Percentiles rank a stretch among this genome's conserved stretches.
Evolutionary conservation across 2,113 vertebrate species (phyloP).

Genomic region (Odobenus rosmarus): DNA sequence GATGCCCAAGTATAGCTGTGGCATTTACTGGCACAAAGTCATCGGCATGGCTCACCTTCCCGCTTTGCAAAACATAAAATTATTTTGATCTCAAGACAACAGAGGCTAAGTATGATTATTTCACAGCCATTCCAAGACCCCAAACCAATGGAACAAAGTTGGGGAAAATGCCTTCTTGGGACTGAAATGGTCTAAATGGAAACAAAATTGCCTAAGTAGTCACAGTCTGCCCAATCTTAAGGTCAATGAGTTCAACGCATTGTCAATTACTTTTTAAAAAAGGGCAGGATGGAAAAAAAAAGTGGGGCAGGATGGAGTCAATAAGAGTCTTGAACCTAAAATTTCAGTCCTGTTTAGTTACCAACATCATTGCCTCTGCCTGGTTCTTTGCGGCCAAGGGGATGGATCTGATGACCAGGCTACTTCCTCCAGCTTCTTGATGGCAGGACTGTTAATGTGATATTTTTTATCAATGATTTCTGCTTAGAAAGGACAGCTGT

Average conservation of each 20-base stretch:
- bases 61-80: neutral
- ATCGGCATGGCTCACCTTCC: neutral
- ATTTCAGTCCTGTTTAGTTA: neutral
- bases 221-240: neutral
- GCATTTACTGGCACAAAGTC: neutral
- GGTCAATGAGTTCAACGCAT: neutral
- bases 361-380: too few relatives aligned
- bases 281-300: neutral
- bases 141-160: neutral
- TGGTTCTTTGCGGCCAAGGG: neutral
- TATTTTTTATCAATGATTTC: neutral
- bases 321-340: neutral
- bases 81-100: neutral
- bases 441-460: neutral
- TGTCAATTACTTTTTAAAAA: neutral
- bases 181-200: neutral
- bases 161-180: neutral
- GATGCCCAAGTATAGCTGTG: neutral
- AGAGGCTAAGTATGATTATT: neutral
- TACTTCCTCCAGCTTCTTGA: neutral
- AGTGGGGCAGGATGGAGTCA: neutral
- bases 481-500: neutral
- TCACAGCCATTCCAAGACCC: neutral
- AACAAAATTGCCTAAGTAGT: neutral
- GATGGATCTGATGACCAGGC: too few relatives aligned